These are phyloP conservation scores for Polypterus bichir DNA, from an alignment of 2,113 vertebrate species.

Conservation along the genomic window DNA sequence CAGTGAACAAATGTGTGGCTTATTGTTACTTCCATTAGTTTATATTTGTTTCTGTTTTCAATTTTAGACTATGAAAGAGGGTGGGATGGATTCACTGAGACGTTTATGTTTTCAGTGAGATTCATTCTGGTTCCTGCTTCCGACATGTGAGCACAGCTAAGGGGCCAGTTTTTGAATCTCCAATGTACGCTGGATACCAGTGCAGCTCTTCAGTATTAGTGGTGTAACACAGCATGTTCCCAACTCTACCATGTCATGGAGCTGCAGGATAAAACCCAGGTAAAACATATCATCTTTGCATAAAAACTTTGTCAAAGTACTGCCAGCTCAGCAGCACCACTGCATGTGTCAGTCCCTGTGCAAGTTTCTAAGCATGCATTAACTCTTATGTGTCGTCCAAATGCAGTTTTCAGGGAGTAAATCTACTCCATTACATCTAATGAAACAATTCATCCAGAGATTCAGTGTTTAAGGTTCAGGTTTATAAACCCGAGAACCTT, in stretches of 20 bases:
- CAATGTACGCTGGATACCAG: slow-evolving; percentile 24
- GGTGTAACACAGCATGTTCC: slow-evolving; percentile 61
- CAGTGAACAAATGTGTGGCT: no score
- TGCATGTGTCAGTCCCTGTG: slow-evolving; percentile 18
- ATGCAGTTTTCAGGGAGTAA: slow-evolving; percentile 14
- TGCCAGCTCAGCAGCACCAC: slow-evolving; percentile 19
- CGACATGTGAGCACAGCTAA: no score
- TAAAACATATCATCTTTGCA: slow-evolving; percentile 32
- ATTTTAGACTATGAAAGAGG: no score
- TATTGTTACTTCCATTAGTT: no score
- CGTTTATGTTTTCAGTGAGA: no score
- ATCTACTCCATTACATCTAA: not conserved
- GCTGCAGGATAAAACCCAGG: slow-evolving; percentile 71
- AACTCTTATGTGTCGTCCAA: slow-evolving; percentile 13
- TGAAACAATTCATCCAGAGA: no score
- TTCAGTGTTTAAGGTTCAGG: not conserved
- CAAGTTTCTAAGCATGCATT: slow-evolving; percentile 13
- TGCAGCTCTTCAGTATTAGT: slow-evolving; percentile 27
- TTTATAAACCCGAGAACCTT: no score
- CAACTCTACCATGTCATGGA: slow-evolving; percentile 58
- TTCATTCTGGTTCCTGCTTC: no score
- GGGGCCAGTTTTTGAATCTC: no score
- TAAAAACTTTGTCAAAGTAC: slow-evolving; percentile 15
- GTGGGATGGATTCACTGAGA: no score
- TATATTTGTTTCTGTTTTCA: no score